Conservation (phyloP, 2,797 vertebrate species). For the Squalus acanthias region DNA sequence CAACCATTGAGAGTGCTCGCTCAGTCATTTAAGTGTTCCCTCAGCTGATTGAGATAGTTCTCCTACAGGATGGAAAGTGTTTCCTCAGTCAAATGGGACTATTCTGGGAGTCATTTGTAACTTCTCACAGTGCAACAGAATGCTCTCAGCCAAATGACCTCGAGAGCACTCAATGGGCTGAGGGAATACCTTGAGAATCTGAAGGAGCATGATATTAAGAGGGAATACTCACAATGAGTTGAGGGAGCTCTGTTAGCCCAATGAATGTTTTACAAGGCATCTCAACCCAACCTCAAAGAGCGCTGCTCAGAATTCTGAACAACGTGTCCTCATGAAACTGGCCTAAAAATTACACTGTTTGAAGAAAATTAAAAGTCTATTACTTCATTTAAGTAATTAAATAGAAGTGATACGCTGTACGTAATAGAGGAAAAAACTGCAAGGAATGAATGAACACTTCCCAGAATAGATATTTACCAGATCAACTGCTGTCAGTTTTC, state of each 20-base stretch:
- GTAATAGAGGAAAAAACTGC: background rate
- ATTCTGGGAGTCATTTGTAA: background rate
- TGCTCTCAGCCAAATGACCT: background rate
- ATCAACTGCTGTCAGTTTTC: no score
- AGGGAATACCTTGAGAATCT: background rate
- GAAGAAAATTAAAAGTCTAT: background rate
- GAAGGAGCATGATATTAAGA: background rate
- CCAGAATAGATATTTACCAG: background rate
- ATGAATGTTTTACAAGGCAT: background rate
- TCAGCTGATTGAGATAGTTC: background rate
- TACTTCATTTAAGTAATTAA: background rate
- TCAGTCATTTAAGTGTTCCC: background rate
- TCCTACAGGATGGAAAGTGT: background rate
- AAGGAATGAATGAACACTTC: background rate
- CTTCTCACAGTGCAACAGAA: background rate
- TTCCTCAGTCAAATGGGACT: background rate
- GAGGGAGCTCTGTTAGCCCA: background rate
- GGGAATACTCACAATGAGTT: background rate
- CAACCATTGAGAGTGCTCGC: background rate
- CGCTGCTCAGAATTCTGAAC: slow-evolving; percentile 1
- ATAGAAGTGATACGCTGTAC: background rate
- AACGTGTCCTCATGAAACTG: background rate
- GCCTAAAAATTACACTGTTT: slow-evolving; percentile 10
- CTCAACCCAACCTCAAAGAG: background rate
- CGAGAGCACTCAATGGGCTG: background rate